These are phyloP conservation scores for Phaedon cochleariae DNA, from an alignment of 2,888 invertebrate species.

Conservation along the genomic window DNA sequence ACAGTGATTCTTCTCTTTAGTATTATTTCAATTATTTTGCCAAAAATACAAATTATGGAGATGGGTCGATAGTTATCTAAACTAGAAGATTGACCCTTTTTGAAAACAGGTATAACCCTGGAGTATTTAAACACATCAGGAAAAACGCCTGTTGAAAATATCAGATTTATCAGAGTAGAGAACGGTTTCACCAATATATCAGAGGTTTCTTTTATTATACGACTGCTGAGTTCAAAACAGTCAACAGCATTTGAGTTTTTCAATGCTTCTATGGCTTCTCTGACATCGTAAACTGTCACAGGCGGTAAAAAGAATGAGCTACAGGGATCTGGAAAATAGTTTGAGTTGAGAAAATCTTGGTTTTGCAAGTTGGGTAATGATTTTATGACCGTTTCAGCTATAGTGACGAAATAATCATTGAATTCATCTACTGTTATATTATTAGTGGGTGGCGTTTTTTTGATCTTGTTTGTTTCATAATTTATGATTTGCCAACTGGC, in stretches of 20 bases:
- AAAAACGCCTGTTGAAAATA: conserved; percentile 9
- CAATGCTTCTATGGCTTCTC: background rate
- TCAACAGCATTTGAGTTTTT: background rate
- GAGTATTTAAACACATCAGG: background rate
- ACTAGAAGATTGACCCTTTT: conserved; percentile 8
- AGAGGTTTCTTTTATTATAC: background rate
- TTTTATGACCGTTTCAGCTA: too few relatives aligned
- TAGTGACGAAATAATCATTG: background rate
- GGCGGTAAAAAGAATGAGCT: background rate
- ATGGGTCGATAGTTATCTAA: background rate
- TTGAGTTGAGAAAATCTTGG: background rate
- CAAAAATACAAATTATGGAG: conserved; percentile 4
- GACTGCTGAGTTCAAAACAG: background rate
- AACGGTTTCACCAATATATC: conserved; percentile 3
- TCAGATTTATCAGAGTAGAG: background rate
- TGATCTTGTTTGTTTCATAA: background rate
- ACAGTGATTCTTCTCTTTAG: too few relatives aligned
- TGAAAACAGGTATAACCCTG: background rate
- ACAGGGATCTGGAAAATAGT: background rate
- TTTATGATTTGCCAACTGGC: background rate
- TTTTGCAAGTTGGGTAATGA: background rate
- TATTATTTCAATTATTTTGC: too few relatives aligned
- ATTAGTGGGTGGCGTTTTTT: background rate
- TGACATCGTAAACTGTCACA: background rate
- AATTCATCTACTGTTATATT: too few relatives aligned